Evolutionary conservation across 2,888 invertebrate genomes (phyloP), one percentile per base, ranked within the genome.

Genomic region (Drosophila seclusa): DNA sequence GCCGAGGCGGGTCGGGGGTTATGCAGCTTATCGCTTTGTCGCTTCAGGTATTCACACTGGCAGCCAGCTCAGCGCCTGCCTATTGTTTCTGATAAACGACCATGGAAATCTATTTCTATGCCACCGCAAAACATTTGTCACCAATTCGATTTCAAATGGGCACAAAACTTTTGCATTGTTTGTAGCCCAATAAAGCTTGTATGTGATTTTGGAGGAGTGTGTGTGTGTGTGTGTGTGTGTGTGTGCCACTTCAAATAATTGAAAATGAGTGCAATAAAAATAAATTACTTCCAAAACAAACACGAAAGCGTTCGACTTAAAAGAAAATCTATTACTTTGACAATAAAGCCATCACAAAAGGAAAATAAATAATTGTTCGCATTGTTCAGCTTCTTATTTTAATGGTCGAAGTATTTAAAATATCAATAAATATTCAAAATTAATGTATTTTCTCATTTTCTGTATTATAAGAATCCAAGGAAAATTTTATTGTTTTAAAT

Each of bases 51-150:
- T 73, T 66, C 54, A 73, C 74, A 64, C 60, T 66, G 62, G 72
- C 49, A 49, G 72, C 59, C 67, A 68, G 68, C 73, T 76, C 76
- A 71, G 71, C 77, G 68, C 38, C 38, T 42, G 36, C 59, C 80
- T 76, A 65, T 90, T 89, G 87, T 83, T 73, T 85, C 78, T 86
- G 85, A 90, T 73, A 83, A 89, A 89, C 83, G 87, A 67, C 78
- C 73, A 80, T 76, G 78, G 61, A 90, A 83, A 86, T 90, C 87
- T 78, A 90, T 86, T 80, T 62, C 45, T 7, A 55, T 62, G 53
- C 67, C 65, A 38, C 69, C 70, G 74, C 78, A 75, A 29, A 72
- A 68, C 87, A 83, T 85, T 89, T 89, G 81, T 89, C 89, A 80
- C 78, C 76, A 68, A 54, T 76, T 74, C 75, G 69, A 76, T 76